phyloP scores from a whole-genome alignment of 1,140 invertebrate genomes.

The Eriocheir sinensis region DNA sequence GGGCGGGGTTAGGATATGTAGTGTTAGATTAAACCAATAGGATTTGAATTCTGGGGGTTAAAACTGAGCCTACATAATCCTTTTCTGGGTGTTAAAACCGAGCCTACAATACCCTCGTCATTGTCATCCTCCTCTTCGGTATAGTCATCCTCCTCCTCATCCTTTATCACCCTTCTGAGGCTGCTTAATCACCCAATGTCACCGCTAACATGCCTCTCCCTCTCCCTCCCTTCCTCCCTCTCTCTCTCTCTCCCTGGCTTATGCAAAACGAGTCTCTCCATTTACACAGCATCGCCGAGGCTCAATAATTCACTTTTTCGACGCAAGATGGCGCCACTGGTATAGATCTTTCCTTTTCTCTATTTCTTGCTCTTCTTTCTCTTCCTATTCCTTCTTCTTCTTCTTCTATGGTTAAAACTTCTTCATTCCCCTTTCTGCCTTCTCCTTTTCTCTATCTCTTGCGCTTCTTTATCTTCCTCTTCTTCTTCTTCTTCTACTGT shows the following conservation, averaged over 20 bases:
- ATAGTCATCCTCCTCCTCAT: neutral
- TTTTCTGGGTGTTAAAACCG: no score
- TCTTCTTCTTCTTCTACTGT: no score
- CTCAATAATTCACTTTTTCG: conserved; percentile 38
- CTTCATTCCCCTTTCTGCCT: no score
- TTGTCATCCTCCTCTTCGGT: no score
- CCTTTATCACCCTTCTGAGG: neutral
- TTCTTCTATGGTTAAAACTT: no score
- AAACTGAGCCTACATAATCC: no score
- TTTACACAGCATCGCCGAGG: neutral
- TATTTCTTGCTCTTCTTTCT: neutral
- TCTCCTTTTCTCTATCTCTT: no score
- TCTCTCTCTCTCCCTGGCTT: neutral
- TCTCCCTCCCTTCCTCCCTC: neutral
- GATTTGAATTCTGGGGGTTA: no score
- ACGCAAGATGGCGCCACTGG: conserved; percentile 51
- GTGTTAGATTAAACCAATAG: no score
- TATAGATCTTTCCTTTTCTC: neutral
- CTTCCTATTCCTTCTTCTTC: neutral
- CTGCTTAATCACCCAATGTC: neutral
- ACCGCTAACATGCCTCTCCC: neutral
- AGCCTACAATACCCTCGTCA: no score
- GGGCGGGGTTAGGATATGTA: no score
- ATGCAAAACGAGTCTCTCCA: neutral
- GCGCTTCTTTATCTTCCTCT: no score